Evolutionary conservation across 2,888 invertebrate genomes (phyloP), one percentile per base, ranked within the genome.

Genomic region (Epiblema foenella): DNA sequence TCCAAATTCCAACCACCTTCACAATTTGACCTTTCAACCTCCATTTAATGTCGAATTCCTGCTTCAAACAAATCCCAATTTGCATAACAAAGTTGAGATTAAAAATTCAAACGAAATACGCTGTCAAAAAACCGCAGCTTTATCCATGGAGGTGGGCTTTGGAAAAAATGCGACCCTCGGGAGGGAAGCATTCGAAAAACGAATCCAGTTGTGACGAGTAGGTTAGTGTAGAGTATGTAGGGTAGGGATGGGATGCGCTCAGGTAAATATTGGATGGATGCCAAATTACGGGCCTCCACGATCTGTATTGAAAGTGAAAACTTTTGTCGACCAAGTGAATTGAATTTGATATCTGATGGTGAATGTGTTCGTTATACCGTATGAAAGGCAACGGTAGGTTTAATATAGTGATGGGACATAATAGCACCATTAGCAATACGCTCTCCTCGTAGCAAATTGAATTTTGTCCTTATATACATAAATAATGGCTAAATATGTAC

Each of bases 51-150:
- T 20, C 42, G 52, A 65, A 54, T 66, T 59, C 39, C 46, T 60
- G 65, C 65, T 56, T 54, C 65, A 66, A 70, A 70, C 65, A 70
- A 70, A 66, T 56, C 54, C 65, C 59, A 70, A 70, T 70, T 66
- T 70, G 42, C 65, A 70, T 70, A 66, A 46, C 65, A 66, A 70
- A 70, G 65, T 70, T 70, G 24, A 60, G 65, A 70, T 70, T 70
- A 70, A 70, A 70, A 70, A 66, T 70, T 70, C 70, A 70, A 66
- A 70, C 70, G 70, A 60, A 64, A 70, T 51, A 46, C 69, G 52
- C 46, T 65, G 69, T 70, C 69, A 65, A 65, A 69, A 59, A 70
- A 70, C 65, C 65, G 37, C 70, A 54, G 59, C 52, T 63, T 42
- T 52, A 11, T 10, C 65, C 51, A 49, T 51, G 54, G 39, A 54